phyloP scores from a whole-genome alignment of 2,113 vertebrate species.

The Tragelaphus scriptus region DNA sequence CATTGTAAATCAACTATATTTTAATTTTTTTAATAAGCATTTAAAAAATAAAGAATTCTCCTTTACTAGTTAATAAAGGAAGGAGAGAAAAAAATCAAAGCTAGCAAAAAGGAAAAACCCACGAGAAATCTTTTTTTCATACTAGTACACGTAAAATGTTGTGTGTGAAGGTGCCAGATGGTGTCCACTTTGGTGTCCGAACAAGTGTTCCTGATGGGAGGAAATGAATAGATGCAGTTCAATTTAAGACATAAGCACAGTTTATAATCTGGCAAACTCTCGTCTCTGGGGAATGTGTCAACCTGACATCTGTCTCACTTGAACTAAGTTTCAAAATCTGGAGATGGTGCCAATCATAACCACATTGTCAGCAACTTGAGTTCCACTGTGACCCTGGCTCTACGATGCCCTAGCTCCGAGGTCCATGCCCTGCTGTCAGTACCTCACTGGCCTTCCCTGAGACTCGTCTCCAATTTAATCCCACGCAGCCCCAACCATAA shows the following conservation, averaged over 20 bases:
- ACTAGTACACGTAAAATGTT: not conserved
- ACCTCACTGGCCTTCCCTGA: not conserved
- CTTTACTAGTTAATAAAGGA: not conserved
- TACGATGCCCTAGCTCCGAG: accelerated
- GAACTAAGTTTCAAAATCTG: not conserved
- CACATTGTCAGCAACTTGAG: not conserved
- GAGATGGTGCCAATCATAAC: not conserved
- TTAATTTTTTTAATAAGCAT: not conserved
- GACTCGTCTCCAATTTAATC: not conserved
- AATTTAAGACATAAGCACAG: not conserved
- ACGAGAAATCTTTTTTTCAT: not conserved
- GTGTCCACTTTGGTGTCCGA: not conserved
- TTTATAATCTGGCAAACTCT: not conserved
- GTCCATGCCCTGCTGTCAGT: accelerated
- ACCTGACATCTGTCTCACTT: not conserved
- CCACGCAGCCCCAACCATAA: not conserved
- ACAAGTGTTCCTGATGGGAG: not conserved
- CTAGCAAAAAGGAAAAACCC: not conserved
- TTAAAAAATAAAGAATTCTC: not conserved
- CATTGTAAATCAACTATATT: not conserved
- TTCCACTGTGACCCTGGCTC: accelerated
- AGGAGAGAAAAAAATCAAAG: not conserved
- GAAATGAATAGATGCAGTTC: not conserved
- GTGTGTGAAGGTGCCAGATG: not conserved
- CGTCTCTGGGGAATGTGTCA: not conserved